Evolutionary conservation across 2,888 invertebrate species (phyloP).

Genomic region (Drosophila rubida): DNA sequence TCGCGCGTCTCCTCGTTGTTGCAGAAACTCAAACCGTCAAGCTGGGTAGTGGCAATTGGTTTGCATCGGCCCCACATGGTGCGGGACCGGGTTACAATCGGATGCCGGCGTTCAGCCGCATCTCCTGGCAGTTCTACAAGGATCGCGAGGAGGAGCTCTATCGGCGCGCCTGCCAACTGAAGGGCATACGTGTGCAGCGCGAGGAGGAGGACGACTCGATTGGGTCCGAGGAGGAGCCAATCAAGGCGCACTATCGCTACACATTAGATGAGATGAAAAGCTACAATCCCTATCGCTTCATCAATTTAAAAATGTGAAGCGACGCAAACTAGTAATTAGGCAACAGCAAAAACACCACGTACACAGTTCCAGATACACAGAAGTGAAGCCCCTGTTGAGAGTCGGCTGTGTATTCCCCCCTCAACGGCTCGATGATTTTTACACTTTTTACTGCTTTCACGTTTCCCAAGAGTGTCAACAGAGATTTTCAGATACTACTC

Average conservation of each 20-base stretch:
- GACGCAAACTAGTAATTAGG: constrained; percentile 10
- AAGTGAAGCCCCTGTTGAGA: constrained; percentile 8
- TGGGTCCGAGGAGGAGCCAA: constrained; percentile 59
- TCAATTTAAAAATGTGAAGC: constrained; percentile 53
- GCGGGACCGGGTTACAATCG: constrained; percentile 24
- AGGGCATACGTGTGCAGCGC: constrained; percentile 58
- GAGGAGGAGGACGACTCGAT: constrained; percentile 56
- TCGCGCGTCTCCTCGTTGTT: neutral
- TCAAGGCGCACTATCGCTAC: constrained; percentile 60
- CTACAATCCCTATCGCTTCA: constrained; percentile 68
- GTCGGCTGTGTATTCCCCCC: constrained; percentile 7
- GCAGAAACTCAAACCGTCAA: constrained; percentile 69
- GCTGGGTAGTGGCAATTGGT: constrained; percentile 51
- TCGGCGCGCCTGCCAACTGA: constrained; percentile 68
- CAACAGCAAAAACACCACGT: constrained; percentile 22
- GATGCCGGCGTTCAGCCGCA: constrained; percentile 42
- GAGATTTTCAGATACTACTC: neutral
- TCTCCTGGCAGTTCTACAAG: constrained; percentile 66
- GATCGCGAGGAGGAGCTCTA: constrained; percentile 72
- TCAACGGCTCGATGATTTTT: constrained; percentile 27
- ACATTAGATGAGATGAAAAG: constrained; percentile 75
- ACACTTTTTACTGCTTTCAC: constrained; percentile 32
- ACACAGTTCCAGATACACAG: neutral
- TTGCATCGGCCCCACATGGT: constrained; percentile 24
- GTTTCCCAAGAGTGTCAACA: constrained; percentile 19